Evolutionary conservation across 2,113 vertebrate genomes (phyloP).

Genomic region (Laticauda laticaudata): DNA sequence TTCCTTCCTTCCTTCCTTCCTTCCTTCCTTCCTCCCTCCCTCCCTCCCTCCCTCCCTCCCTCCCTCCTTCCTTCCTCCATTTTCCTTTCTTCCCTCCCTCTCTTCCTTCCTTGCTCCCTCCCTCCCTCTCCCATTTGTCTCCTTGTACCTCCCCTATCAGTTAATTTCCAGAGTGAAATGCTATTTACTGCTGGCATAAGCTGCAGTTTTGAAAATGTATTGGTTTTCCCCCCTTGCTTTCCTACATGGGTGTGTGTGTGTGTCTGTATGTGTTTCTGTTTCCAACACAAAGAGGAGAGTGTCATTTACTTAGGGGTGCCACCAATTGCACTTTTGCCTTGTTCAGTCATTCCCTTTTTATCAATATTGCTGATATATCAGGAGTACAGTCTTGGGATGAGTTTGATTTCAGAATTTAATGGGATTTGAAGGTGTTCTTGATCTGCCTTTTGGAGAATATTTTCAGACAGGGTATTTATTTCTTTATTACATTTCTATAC

Average conservation of each 20-base stretch:
- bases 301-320: background rate
- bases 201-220: background rate
- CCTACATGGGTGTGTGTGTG: background rate
- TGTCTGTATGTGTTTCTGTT: background rate
- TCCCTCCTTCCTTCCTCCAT: background rate
- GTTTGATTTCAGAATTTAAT: background rate
- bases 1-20: background rate
- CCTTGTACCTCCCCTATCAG: background rate
- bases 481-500: background rate
- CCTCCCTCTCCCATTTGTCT: background rate
- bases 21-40: background rate
- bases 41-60: accelerated
- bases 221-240: background rate
- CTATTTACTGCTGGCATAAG: background rate
- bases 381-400: background rate
- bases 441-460: background rate
- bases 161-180: background rate
- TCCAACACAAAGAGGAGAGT: background rate
- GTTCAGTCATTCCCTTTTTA: background rate
- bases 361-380: background rate
- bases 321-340: background rate
- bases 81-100: background rate
- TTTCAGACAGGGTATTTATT: background rate
- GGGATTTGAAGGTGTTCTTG: background rate
- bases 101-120: background rate